phyloP scores from a whole-genome alignment of 1,140 invertebrate species.

The Aphelenchoides besseyi region DNA sequence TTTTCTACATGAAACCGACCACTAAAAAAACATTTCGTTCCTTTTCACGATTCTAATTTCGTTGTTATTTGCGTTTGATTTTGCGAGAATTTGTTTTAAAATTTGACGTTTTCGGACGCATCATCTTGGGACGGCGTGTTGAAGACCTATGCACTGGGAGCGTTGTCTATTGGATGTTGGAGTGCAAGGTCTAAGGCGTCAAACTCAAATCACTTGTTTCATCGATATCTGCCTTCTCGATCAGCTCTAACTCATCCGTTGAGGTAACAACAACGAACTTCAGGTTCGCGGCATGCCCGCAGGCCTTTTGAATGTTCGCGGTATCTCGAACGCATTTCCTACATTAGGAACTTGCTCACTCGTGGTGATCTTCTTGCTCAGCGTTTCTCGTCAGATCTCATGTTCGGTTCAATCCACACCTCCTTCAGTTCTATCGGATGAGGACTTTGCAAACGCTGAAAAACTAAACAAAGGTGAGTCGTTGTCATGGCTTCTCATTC shows the following conservation, averaged over 20 bases:
- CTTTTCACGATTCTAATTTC: neutral
- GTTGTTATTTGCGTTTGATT: neutral
- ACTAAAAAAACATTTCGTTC: neutral
- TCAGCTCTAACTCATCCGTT: neutral
- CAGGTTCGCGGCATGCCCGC: neutral
- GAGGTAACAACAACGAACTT: too few species aligned
- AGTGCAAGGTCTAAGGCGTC: neutral
- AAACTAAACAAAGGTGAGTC: constrained; percentile 42
- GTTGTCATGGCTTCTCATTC: neutral
- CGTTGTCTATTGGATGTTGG: neutral
- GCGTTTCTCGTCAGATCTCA: neutral
- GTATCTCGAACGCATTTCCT: neutral
- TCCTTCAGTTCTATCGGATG: constrained; percentile 33
- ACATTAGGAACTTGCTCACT: too few species aligned
- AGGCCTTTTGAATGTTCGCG: neutral
- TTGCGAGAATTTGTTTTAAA: neutral
- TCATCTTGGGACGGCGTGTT: neutral
- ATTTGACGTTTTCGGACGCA: neutral
- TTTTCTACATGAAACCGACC: too few species aligned
- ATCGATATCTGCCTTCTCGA: neutral
- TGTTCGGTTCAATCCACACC: neutral
- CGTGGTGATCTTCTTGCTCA: neutral
- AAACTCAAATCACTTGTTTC: neutral
- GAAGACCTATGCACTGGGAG: neutral
- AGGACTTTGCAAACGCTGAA: constrained; percentile 53